Evolutionary conservation across 2,888 invertebrate species (phyloP).

Genomic region (Campoplex nolae): DNA sequence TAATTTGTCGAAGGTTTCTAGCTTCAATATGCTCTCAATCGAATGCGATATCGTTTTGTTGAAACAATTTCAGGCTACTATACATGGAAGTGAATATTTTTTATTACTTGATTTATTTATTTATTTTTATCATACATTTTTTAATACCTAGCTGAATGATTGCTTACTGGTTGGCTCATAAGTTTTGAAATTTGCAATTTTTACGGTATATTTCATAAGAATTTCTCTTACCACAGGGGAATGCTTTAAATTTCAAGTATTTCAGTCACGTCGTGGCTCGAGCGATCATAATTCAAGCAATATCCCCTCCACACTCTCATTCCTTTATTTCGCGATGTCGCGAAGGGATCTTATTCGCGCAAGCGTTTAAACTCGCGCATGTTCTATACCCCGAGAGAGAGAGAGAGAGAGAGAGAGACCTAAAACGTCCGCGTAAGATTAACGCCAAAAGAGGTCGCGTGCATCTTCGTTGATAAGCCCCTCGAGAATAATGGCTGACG

Average conservation of each 20-base stretch:
- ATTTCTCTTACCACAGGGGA: slow-evolving; percentile 40
- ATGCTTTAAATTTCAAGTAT: slow-evolving; percentile 69
- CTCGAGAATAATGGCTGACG: slow-evolving; percentile 49
- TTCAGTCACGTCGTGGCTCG: slow-evolving; percentile 68
- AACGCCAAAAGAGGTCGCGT: slow-evolving; percentile 37
- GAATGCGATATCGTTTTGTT: not conserved
- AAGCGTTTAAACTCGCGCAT: slow-evolving; percentile 38
- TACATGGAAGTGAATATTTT: not conserved
- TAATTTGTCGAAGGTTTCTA: not conserved
- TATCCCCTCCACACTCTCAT: slow-evolving; percentile 3
- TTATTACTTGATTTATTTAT: not conserved
- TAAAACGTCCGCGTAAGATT: slow-evolving; percentile 29
- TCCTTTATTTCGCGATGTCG: slow-evolving; percentile 28
- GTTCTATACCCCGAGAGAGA: not conserved
- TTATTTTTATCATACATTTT: not conserved
- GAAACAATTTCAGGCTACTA: not conserved
- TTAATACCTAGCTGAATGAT: not conserved
- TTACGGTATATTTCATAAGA: slow-evolving; percentile 26
- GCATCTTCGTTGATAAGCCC: slow-evolving; percentile 56
- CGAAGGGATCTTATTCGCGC: slow-evolving; percentile 15
- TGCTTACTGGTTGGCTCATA: not conserved
- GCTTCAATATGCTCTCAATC: too few species aligned
- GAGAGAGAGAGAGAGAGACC: not conserved
- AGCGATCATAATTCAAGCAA: slow-evolving; percentile 65
- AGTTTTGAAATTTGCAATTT: slow-evolving; percentile 24